Evolutionary conservation across 2,888 invertebrate genomes (phyloP), one percentile per base, ranked within the genome.

Genomic region (Bibio marci): DNA sequence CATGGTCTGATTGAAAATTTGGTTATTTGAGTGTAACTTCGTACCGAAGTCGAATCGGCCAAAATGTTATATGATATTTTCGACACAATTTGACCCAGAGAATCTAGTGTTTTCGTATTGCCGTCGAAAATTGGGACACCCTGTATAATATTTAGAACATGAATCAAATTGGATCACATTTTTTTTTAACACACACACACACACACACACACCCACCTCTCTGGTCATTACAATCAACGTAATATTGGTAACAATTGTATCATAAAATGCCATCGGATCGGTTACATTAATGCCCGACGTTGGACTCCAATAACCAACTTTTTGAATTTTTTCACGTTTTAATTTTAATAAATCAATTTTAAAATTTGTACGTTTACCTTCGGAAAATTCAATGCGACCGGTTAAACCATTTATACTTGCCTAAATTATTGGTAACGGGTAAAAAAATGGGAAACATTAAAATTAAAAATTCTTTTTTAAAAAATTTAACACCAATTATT

Each of bases 221-320:
- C 83, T 73, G 27, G 88, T 90, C 62, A 88, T 87, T n/a, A 90
- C 86, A 38, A 86, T 74, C 5, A 90, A 67, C 0, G 88, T 90
- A 17, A 88, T 83, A 61, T 90, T 90, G 1, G 82, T 80, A 0
- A 76, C 73, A 28, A 78, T 77, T 35, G 78, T 78, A 48, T 87
- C 78, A 56, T 77, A 83, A 57, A 90, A 91, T 3, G 87, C 87
- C 0, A 77, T 78, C 0, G 80, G 76, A 57, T 88, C 86, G 0
- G 87, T 85, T 45, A 90, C 73, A 52, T 78, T 79, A 41, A 91
- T 73, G 2, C 86, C 83, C 5, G 66, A 69, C 1, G 64, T 65
- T 0, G 80, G 77, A 12, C 73, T 76, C 88, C 88, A 90, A 47
- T 76, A 74, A 0, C 88, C 90, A 2, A 88, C 80, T 53, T 85